Percentiles rank a stretch among this genome's conserved stretches.
These are phyloP conservation scores for Gopherus evgoodei DNA, from an alignment of 2,113 vertebrate species.

Conservation along the genomic window DNA sequence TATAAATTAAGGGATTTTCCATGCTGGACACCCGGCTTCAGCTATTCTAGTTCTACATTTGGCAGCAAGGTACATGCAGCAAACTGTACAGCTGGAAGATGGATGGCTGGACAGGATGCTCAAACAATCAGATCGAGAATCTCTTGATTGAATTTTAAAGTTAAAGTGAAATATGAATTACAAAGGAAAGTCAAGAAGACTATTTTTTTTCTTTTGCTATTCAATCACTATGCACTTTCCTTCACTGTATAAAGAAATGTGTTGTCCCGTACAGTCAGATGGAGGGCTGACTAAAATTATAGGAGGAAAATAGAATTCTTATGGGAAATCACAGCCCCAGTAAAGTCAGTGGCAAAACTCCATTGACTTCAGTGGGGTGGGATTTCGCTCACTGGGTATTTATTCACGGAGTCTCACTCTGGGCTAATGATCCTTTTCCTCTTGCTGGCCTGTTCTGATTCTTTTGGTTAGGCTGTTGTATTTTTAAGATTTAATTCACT, in stretches of 20 bases:
- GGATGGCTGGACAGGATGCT: slow-evolving; percentile 24
- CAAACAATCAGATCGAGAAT: not conserved
- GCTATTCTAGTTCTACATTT: slow-evolving; percentile 21
- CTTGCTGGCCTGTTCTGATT: not conserved
- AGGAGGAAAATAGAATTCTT: not conserved
- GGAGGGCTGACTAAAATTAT: not conserved
- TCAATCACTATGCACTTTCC: slow-evolving; percentile 3
- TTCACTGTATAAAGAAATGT: not conserved
- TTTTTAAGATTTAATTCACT: not conserved
- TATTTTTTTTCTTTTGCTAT: slow-evolving; percentile 58
- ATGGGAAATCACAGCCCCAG: not conserved
- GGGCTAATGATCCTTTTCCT: not conserved
- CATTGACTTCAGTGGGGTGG: not conserved
- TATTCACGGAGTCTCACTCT: not conserved
- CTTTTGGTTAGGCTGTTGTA: not conserved
- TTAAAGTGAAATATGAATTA: not conserved
- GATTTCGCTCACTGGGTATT: not conserved
- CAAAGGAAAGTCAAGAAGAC: slow-evolving; percentile 42
- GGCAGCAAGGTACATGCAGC: not conserved
- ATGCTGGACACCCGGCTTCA: slow-evolving; percentile 23
- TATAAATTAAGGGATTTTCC: slow-evolving; percentile 2
- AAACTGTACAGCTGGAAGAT: slow-evolving; percentile 19
- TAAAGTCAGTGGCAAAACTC: not conserved
- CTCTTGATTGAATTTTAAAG: slow-evolving; percentile 47
- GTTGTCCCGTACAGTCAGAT: not conserved